Evolutionary conservation across 2,113 vertebrate genomes (phyloP).

Genomic region (Empidonax alnorum): DNA sequence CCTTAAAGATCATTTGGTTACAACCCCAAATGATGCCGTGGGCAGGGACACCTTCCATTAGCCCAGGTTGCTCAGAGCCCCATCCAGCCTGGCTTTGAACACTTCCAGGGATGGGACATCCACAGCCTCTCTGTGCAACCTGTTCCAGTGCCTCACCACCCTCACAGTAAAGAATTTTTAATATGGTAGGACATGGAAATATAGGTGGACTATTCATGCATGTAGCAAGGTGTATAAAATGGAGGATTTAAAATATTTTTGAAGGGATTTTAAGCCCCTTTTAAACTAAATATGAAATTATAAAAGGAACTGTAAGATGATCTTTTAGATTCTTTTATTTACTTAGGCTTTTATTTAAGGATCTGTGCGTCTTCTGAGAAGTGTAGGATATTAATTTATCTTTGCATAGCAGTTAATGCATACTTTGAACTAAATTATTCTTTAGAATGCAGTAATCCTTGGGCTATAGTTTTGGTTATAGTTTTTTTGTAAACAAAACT

Average conservation of each 20-base stretch:
- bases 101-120: not conserved
- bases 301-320: not conserved
- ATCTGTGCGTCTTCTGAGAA: not conserved
- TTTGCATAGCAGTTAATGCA: not conserved
- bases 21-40: not conserved
- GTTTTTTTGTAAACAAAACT: not conserved
- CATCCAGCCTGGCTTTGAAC: not conserved
- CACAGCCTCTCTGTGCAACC: not conserved
- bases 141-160: not conserved
- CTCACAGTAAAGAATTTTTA: not conserved
- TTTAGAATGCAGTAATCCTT: not conserved
- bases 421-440: not conserved
- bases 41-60: not conserved
- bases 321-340: not conserved
- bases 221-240: not conserved
- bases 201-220: not conserved
- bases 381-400: not conserved
- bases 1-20: not conserved
- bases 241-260: not conserved
- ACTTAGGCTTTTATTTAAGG: not conserved
- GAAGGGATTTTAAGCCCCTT: not conserved
- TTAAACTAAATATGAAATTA: not conserved
- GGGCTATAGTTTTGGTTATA: not conserved
- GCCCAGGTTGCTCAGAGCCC: not conserved
- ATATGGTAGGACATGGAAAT: not conserved